phyloP scores from a whole-genome alignment of 2,113 vertebrate species.

The Phyllostomus hastatus region DNA sequence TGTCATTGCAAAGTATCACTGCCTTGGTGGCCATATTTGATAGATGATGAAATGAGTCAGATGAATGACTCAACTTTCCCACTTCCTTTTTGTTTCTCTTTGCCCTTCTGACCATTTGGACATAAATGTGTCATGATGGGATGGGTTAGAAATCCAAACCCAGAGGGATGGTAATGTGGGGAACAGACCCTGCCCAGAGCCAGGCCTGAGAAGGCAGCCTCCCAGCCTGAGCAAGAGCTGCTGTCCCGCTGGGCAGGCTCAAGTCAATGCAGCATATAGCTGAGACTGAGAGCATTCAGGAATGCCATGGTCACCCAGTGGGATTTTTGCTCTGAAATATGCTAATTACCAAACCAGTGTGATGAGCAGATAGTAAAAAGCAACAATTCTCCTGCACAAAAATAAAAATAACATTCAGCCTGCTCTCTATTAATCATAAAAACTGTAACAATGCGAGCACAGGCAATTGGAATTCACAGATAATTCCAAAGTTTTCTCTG shows the following conservation, averaged over 20 bases:
- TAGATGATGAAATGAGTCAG: not conserved
- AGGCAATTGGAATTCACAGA: not conserved
- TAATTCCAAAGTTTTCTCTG: conserved; percentile 15
- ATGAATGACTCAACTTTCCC: not conserved
- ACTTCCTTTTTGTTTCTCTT: not conserved
- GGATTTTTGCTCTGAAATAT: conserved; percentile 6
- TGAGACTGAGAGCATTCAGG: not conserved
- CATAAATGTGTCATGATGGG: not conserved
- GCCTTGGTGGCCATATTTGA: not conserved
- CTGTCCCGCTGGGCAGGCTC: not conserved
- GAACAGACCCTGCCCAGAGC: not conserved
- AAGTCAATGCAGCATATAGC: not conserved
- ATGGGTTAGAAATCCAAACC: not conserved
- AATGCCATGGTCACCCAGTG: not conserved
- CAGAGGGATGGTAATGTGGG: not conserved
- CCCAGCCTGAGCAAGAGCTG: not conserved
- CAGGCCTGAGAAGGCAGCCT: not conserved
- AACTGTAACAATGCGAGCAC: not conserved
- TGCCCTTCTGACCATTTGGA: not conserved
- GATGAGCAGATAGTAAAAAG: not conserved
- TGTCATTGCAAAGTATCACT: not conserved
- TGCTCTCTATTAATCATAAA: not conserved
- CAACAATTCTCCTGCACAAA: not conserved
- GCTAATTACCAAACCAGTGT: conserved; percentile 5
- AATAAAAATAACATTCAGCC: not conserved